A percentile compares a stretch with the other conserved stretches of the same genome.
Evolutionary conservation across 92 coral and sea anemone genomes (phyloP).

Genomic region (Scolanthus callimorphus): DNA sequence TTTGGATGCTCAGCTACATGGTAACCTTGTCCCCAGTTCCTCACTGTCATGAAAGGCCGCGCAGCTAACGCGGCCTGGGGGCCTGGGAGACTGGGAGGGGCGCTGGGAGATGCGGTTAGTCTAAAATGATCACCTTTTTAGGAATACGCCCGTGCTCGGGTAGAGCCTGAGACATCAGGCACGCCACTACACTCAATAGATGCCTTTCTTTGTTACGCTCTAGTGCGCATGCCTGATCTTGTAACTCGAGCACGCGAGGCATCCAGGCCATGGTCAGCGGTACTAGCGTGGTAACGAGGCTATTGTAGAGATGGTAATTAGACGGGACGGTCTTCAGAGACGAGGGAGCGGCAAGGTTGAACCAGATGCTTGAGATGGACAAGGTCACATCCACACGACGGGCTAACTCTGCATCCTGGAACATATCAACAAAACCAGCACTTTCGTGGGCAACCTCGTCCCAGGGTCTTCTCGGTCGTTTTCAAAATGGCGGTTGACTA

Average conservation of each 20-base stretch:
- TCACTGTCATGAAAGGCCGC: no score
- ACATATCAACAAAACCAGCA: no score
- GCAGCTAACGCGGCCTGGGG: no score
- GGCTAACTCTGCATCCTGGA: constrained; percentile 65
- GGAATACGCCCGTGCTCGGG: constrained; percentile 88
- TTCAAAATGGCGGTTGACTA: no score
- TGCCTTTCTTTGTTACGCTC: constrained; percentile 52
- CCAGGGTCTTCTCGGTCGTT: no score
- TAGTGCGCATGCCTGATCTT: constrained; percentile 27
- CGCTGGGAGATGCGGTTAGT: no score
- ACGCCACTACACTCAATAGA: constrained; percentile 68
- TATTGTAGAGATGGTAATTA: constrained; percentile 93
- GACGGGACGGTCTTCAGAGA: constrained; percentile 86
- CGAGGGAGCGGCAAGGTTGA: constrained; percentile 91
- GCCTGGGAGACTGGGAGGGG: no score
- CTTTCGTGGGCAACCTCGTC: no score
- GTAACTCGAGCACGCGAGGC: constrained; percentile 68
- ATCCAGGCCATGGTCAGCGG: constrained; percentile 95
- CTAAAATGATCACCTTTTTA: constrained; percentile 78
- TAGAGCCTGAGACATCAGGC: constrained; percentile 90
- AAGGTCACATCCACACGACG: constrained; percentile 70
- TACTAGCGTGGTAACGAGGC: constrained; percentile 88
- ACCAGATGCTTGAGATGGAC: constrained; percentile 81
- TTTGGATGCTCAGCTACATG: no score
- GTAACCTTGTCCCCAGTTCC: no score